Evolutionary conservation across 1,140 invertebrate genomes (phyloP).

Genomic region (Belonocnema kinseyi): DNA sequence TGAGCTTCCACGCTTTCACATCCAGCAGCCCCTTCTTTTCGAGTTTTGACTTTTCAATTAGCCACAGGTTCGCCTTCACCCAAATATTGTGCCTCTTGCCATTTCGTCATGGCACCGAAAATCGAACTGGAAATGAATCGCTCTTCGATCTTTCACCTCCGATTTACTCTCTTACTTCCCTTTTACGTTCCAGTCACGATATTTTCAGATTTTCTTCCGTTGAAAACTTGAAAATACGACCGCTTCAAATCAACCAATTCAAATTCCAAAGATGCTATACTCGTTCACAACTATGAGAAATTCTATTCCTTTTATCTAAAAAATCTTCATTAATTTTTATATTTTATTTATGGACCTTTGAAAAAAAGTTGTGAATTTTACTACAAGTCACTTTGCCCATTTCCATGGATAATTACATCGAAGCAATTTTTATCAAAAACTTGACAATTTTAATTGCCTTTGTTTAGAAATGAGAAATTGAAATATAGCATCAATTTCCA

Average conservation of each 20-base stretch:
- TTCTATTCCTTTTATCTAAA: too few relatives aligned
- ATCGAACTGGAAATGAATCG: conserved; percentile 34
- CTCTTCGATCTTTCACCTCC: conserved; percentile 37
- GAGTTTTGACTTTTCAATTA: conserved; percentile 73
- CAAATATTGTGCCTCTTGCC: conserved; percentile 65
- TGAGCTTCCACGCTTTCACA: conserved; percentile 50
- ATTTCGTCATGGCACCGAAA: conserved; percentile 55
- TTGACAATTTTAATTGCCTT: too few relatives aligned
- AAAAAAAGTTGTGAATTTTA: too few relatives aligned
- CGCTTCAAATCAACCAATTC: neutral
- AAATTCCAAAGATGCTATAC: too few relatives aligned
- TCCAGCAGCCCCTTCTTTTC: conserved; percentile 25
- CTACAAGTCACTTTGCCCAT: too few relatives aligned
- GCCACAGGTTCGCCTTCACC: conserved; percentile 70
- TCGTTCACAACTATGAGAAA: too few relatives aligned
- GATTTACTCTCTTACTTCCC: neutral
- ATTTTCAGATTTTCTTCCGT: conserved; percentile 7
- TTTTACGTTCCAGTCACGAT: conserved; percentile 4
- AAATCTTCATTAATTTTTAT: too few relatives aligned
- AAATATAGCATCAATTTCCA: too few relatives aligned
- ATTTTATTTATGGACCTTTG: too few relatives aligned
- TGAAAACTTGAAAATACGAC: neutral
- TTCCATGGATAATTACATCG: too few relatives aligned
- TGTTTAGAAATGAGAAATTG: too few relatives aligned
- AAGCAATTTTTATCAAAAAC: too few relatives aligned